Evolutionary conservation across 2,888 invertebrate genomes (phyloP).

Genomic region (Clanis bilineata): DNA sequence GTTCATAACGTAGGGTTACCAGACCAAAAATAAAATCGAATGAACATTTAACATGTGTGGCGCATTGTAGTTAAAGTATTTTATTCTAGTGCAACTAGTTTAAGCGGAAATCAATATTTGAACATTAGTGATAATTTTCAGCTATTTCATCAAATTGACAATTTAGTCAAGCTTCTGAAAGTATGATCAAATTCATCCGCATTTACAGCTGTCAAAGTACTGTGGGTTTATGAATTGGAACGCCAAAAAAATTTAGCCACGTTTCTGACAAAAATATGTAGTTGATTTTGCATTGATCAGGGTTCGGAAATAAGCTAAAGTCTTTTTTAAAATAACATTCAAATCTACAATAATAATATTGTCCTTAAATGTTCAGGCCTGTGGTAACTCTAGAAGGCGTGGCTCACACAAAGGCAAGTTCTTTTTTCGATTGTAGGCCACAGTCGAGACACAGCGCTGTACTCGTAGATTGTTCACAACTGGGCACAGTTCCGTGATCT

Average conservation of each 20-base stretch:
- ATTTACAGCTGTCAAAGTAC: no score
- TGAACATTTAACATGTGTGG: background rate
- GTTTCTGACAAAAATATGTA: no score
- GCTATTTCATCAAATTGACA: constrained; percentile 41
- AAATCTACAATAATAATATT: no score
- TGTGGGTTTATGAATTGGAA: no score
- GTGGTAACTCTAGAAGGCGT: constrained; percentile 34
- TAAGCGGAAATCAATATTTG: background rate
- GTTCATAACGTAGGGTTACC: constrained; percentile 15
- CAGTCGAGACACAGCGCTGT: constrained; percentile 37
- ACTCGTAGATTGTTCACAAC: constrained; percentile 42
- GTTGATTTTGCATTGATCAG: no score
- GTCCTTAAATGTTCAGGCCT: background rate
- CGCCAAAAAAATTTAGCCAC: no score
- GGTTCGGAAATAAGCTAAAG: no score
- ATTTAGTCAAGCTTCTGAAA: no score
- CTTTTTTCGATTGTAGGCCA: constrained; percentile 73
- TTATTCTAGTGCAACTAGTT: background rate
- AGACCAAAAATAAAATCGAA: background rate
- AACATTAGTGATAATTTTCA: no score
- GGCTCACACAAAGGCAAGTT: constrained; percentile 43
- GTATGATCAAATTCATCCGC: no score
- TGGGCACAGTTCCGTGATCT: constrained; percentile 62
- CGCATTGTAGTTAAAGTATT: background rate
- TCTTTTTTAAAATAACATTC: no score